Evolutionary conservation across 2,113 vertebrate species (phyloP).

Genomic region (Caracal caracal): DNA sequence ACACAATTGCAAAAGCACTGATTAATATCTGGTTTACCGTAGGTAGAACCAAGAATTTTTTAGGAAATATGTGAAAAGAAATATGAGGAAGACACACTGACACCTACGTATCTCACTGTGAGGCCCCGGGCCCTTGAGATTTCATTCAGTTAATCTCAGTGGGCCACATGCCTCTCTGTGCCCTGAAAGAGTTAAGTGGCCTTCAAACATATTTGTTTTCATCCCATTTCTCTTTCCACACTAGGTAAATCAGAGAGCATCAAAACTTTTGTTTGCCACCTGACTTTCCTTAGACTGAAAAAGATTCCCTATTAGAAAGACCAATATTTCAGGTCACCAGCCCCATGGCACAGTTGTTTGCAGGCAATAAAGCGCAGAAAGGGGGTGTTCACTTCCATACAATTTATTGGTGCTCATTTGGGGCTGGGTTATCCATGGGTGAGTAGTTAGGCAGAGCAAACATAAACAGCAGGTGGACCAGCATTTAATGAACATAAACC

Average conservation of each 20-base stretch:
- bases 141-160: neutral
- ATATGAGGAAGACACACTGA: neutral
- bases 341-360: neutral
- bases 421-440: neutral
- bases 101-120: neutral
- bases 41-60: neutral
- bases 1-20: neutral
- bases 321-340: neutral
- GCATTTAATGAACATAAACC: neutral
- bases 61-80: neutral
- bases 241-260: neutral
- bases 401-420: neutral
- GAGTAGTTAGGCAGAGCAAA: neutral
- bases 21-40: neutral
- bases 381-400: accelerated
- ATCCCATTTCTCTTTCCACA: neutral
- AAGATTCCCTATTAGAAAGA: neutral
- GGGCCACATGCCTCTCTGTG: neutral
- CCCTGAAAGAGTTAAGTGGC: neutral
- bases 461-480: neutral
- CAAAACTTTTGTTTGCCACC: neutral
- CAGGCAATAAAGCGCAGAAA: neutral
- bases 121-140: too few species aligned
- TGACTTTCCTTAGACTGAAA: neutral
- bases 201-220: neutral